Evolutionary conservation across 2,113 vertebrate genomes (phyloP).

Genomic region (Saguinus midas): DNA sequence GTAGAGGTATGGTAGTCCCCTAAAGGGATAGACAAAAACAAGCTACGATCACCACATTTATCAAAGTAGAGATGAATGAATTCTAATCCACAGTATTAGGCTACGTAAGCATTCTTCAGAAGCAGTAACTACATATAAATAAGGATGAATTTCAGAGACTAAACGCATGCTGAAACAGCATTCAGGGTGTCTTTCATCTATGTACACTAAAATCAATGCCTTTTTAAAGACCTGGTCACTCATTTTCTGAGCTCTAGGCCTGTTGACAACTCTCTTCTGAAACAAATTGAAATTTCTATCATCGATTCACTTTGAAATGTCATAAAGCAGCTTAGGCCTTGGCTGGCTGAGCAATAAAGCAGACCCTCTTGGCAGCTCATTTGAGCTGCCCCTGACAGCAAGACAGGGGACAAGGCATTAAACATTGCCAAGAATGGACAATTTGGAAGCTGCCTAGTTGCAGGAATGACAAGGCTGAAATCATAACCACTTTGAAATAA

Average conservation of each 20-base stretch:
- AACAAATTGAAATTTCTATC: constrained; percentile 71
- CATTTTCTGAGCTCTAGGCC: constrained; percentile 62
- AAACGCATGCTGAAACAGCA: constrained; percentile 4
- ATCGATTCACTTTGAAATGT: constrained; percentile 52
- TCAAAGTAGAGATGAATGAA: constrained; percentile 57
- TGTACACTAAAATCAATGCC: constrained; percentile 1
- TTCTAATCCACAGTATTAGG: constrained; percentile 10
- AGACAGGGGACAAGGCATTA: constrained; percentile 10
- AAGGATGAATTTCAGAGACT: neutral
- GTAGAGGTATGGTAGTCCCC: neutral
- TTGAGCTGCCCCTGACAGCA: constrained; percentile 51
- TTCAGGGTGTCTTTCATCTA: constrained; percentile 21
- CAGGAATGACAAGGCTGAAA: constrained; percentile 64
- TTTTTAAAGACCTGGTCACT: constrained; percentile 15
- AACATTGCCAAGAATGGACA: constrained; percentile 44
- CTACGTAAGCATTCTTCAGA: constrained; percentile 46
- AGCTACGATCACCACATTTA: neutral
- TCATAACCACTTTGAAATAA: constrained; percentile 42
- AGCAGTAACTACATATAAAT: constrained; percentile 16
- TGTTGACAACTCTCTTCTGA: constrained; percentile 62
- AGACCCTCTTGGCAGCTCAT: constrained; percentile 31
- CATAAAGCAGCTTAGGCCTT: constrained; percentile 59
- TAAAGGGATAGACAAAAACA: neutral
- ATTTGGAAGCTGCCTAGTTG: constrained; percentile 48
- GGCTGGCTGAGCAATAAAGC: constrained; percentile 65